phyloP scores from a whole-genome alignment of 1,140 invertebrate species.

The Leptopilina clavipes region DNA sequence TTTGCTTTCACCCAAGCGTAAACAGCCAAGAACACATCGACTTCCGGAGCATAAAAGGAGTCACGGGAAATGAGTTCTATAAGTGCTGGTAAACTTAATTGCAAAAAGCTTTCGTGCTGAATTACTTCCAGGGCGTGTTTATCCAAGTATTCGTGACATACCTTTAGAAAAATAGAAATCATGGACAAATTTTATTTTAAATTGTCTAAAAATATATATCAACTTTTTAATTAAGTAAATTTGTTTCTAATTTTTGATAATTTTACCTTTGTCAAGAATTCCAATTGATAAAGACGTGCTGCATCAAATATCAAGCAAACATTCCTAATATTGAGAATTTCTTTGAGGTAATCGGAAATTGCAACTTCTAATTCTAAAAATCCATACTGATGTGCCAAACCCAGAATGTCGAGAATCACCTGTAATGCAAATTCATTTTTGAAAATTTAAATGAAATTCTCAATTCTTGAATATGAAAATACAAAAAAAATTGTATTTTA shows the following conservation, averaged over 20 bases:
- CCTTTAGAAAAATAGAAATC: conserved; percentile 71
- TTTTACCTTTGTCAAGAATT: conserved; percentile 77
- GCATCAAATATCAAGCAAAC: conserved; percentile 95
- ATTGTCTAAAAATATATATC: no score
- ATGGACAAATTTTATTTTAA: not conserved
- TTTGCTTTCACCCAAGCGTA: conserved; percentile 89
- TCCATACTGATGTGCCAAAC: conserved; percentile 95
- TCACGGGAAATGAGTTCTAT: conserved; percentile 91
- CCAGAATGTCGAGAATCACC: conserved; percentile 70
- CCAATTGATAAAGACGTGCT: conserved; percentile 84
- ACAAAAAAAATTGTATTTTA: conserved; percentile 40
- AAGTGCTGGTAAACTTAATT: conserved; percentile 86
- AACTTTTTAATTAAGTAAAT: no score
- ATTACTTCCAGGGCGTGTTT: conserved; percentile 90
- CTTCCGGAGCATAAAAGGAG: conserved; percentile 96
- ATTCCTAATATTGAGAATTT: conserved; percentile 90
- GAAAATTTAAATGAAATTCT: no score
- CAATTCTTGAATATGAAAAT: no score
- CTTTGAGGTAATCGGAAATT: conserved; percentile 94
- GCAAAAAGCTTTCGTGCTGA: conserved; percentile 87
- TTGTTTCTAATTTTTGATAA: conserved; percentile 12
- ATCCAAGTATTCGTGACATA: conserved; percentile 90
- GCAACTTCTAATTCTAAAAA: conserved; percentile 93
- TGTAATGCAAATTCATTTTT: conserved; percentile 39
- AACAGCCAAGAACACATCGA: conserved; percentile 95